Base-by-base conservation (phyloP, 2,888 invertebrate species). In the Lasius platythorax region DNA sequence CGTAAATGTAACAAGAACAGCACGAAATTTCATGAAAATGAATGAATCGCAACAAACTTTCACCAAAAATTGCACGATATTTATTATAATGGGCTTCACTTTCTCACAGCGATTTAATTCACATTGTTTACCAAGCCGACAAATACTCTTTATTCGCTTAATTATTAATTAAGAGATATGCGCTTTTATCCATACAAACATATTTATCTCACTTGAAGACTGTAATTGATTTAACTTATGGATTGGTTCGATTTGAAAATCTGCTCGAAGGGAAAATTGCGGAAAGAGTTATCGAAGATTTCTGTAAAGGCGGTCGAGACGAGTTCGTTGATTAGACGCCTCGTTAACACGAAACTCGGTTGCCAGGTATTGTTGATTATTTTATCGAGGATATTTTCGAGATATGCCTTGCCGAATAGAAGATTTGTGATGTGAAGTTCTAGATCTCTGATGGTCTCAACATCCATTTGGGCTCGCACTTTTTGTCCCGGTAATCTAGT, bases 281-380 rank as follows among this genome's bases (percentile, higher is more conserved):
- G 96, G 93, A 98, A 98, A 74, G 97, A 97, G 82, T 96, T 96
- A 92, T 97, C 97, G 95, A 98, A 97, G 88, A 98, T 98, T 86
- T 98, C 97, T 0, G 98, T 98, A 94, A 98, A 98, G 8, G 97
- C 98, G 0, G 97, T 97, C 93, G 97, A 97, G 86, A 98, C 98
- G 85, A 98, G 95, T 93, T 98, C 98, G 94, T 98, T 98, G 92
- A 98, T 97, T 73, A 98, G 95, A 0, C 98, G 97, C 85, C 97
- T 96, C 76, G 98, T 96, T 61, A 98, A 95, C 1, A 97, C 96
- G 92, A 98, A 97, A 46, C 98, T 98, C 0, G 98, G 97, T 91
- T 97, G 97, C 98, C 98, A 98, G 43, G 97, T 96, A 23, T 96
- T 96, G 94, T 98, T 98, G 93, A 98, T 98, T 58, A 98, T 95